phyloP scores from a whole-genome alignment of 2,113 vertebrate genomes.

The Sakesphorus luctuosus region DNA sequence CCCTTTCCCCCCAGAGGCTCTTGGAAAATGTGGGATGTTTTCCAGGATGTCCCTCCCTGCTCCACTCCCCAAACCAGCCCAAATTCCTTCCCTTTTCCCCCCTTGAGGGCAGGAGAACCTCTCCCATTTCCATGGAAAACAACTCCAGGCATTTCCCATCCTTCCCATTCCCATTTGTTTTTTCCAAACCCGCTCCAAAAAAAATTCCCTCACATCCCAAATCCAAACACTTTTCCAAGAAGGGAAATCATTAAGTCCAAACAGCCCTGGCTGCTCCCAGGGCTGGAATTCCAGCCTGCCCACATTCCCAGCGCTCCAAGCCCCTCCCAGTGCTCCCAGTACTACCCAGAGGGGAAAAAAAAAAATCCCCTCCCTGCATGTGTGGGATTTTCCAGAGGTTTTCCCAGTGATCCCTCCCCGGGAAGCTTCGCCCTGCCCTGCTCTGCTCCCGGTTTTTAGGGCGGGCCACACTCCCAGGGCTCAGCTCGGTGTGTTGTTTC shows the following conservation, averaged over 20 bases:
- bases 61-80: not conserved
- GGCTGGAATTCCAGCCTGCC: not conserved
- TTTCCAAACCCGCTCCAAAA: not conserved
- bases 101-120: not conserved
- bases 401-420: not conserved
- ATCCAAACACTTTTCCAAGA: not conserved
- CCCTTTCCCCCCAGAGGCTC: not conserved
- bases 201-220: not conserved
- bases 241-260: not conserved
- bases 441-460: not conserved
- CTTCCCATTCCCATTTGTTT: not conserved
- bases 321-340: fast-evolving
- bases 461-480: not conserved
- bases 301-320: not conserved
- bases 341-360: not conserved
- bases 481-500: not conserved
- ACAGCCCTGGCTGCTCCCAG: not conserved
- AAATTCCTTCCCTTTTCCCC: not conserved
- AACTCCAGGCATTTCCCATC: not conserved
- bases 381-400: not conserved
- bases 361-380: fast-evolving
- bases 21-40: not conserved
- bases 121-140: not conserved
- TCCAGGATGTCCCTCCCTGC: not conserved
- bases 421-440: not conserved